Conservation (phyloP, 2,797 vertebrate species). For the Serranus cabrilla region DNA sequence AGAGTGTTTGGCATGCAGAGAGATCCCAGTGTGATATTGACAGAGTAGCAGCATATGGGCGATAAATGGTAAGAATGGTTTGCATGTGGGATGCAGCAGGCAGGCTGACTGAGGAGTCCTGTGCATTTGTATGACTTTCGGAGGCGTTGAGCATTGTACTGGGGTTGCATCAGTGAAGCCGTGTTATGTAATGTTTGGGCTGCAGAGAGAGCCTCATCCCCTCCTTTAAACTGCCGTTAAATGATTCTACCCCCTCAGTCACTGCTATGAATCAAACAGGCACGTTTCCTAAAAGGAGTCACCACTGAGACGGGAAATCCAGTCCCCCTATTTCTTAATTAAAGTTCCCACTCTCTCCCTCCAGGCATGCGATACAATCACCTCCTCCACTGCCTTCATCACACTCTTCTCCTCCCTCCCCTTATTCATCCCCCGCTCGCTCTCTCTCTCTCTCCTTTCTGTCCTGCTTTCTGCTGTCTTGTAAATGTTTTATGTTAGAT, state of each 20-base stretch:
- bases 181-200: constrained; percentile 78
- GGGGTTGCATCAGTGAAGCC: constrained; percentile 72
- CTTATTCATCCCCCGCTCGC: constrained; percentile 38
- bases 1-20: constrained; percentile 30
- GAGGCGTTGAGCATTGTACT: constrained; percentile 76
- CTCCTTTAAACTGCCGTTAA: constrained; percentile 61
- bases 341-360: constrained; percentile 72
- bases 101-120: constrained; percentile 86
- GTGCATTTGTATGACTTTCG: constrained; percentile 90
- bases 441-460: constrained; percentile 29
- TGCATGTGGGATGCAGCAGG: constrained; percentile 86
- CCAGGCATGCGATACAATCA: constrained; percentile 74
- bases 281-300: constrained; percentile 70
- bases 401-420: constrained; percentile 40
- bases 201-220: constrained; percentile 58
- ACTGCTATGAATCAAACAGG: constrained; percentile 65
- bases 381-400: constrained; percentile 69
- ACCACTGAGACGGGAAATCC: constrained; percentile 70
- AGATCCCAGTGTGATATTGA: constrained; percentile 28
- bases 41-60: constrained; percentile 45
- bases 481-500: constrained; percentile 74
- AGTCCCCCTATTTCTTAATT: constrained; percentile 75
- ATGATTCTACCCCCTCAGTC: constrained; percentile 57
- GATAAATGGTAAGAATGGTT: constrained; percentile 57
- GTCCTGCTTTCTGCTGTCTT: constrained; percentile 58